phyloP scores from a whole-genome alignment of 2,113 vertebrate genomes.

The Progne subis region DNA sequence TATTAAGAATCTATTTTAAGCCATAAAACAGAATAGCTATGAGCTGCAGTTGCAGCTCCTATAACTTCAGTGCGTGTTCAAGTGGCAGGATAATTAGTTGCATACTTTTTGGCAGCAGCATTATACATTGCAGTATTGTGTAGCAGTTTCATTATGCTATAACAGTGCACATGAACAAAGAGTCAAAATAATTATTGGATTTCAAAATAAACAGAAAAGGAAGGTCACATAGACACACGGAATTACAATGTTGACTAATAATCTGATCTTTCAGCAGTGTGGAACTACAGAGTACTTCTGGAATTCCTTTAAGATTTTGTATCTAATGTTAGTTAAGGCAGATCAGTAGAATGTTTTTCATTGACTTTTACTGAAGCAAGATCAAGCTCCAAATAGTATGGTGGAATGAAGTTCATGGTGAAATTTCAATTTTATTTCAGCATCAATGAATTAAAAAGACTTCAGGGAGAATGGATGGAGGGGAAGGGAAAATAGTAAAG shows the following conservation, averaged over 20 bases:
- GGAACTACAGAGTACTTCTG: not conserved
- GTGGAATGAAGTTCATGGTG: not conserved
- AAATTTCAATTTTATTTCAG: constrained; percentile 42
- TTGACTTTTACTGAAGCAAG: not conserved
- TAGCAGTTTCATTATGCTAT: not conserved
- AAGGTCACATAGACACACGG: not conserved
- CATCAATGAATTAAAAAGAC: not conserved
- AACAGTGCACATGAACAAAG: not conserved
- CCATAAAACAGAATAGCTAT: not conserved
- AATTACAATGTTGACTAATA: not conserved
- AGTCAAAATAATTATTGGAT: not conserved
- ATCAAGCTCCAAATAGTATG: not conserved
- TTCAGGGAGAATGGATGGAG: not conserved
- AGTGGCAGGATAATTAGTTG: not conserved
- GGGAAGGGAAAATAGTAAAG: not conserved
- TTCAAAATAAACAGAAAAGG: not conserved
- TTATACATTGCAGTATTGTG: not conserved
- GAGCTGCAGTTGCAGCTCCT: not conserved
- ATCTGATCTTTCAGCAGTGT: not conserved
- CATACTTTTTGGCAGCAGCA: not conserved
- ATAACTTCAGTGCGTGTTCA: not conserved
- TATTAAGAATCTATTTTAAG: not conserved
- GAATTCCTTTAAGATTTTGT: not conserved
- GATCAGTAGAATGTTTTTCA: not conserved
- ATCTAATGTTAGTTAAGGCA: not conserved